Percentiles rank a stretch among this genome's conserved stretches.
Evolutionary conservation across 2,888 invertebrate genomes (phyloP).

Genomic region (Plebejus argus): DNA sequence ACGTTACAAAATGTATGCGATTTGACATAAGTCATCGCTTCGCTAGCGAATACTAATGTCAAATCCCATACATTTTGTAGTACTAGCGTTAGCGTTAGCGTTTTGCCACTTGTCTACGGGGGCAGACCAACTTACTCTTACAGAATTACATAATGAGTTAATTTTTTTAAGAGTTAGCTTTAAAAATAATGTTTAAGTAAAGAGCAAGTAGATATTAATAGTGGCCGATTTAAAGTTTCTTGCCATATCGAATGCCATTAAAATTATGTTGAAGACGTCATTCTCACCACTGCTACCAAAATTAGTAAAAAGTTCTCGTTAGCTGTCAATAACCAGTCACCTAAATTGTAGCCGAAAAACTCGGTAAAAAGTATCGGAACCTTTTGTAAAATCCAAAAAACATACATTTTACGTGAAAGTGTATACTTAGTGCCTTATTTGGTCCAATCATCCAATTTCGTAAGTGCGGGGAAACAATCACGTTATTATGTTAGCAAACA

Average conservation of each 20-base stretch:
- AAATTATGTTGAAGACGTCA: background rate
- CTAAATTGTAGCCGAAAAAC: background rate
- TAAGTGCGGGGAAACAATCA: conserved; percentile 24
- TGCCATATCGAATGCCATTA: background rate
- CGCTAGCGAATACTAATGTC: too few species aligned
- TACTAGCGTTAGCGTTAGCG: too few species aligned
- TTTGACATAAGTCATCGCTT: too few species aligned
- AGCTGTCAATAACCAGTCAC: background rate
- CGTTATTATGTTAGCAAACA: conserved; percentile 21
- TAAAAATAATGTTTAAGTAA: too few species aligned
- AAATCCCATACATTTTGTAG: too few species aligned
- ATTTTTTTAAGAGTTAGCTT: too few species aligned
- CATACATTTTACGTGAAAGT: conserved; percentile 13
- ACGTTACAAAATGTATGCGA: too few species aligned
- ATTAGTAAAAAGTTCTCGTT: background rate
- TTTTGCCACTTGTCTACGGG: too few species aligned
- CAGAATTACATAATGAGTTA: too few species aligned
- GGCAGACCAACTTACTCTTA: too few species aligned
- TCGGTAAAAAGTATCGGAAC: background rate
- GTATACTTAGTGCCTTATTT: conserved; percentile 8
- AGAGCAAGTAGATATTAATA: too few species aligned
- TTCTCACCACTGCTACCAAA: background rate
- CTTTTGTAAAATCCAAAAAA: conserved; percentile 24
- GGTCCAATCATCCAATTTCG: conserved; percentile 27
- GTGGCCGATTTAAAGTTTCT: too few species aligned